Base-by-base conservation (phyloP, 2,113 vertebrate species). In the Lampris incognitus region DNA sequence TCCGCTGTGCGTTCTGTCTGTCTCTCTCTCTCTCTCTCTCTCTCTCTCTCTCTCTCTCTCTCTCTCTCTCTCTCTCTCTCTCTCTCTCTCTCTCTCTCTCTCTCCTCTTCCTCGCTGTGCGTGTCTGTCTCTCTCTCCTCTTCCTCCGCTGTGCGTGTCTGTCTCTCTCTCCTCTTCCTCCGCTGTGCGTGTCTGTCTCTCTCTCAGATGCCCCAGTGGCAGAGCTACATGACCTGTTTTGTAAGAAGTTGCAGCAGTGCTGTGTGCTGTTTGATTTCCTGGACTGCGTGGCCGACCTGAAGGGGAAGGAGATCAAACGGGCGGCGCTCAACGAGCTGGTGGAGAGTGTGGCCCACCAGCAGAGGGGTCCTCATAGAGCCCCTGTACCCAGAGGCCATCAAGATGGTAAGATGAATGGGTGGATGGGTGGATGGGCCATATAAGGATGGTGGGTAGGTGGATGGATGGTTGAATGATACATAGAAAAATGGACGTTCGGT, bases 231-330 rank as follows among this genome's bases (percentile, higher is more conserved):
- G 96, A 98, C 73, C 93, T 98, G 71, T 95, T 98, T 90, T 96
- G 96, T 86, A 95, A 97, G 94, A 98, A 98, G 93, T 92, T 98
- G 78, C 96, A 97, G 92, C 97, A 98, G 87, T 97, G 97, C 75
- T 96, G 96, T 61, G 95, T 97, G 82, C 91, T 97, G 75, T 98
- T 98, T 48, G 96, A 98, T 90, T 98, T 98, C 90, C 90, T 97
- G 92, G 97, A 98, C 93, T 97, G 96, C 48, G 97, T 98, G 70
- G 96, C 96, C 0, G 96, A 98, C 93, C 94, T 98, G 66, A 97
- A 98, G 89, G 97, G 97, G 66, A 98, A 98, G 90, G 97, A 98
- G 93, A 96, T 98, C 90, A 98, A 98, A 87, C 94, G 97, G 10
- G 96, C 96, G 0, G 97, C 97, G 0, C 95, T 98, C 72, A 97